Evolutionary conservation across 2,113 vertebrate genomes (phyloP), one percentile per base, ranked within the genome.

Genomic region (Oreocharis arfaki): DNA sequence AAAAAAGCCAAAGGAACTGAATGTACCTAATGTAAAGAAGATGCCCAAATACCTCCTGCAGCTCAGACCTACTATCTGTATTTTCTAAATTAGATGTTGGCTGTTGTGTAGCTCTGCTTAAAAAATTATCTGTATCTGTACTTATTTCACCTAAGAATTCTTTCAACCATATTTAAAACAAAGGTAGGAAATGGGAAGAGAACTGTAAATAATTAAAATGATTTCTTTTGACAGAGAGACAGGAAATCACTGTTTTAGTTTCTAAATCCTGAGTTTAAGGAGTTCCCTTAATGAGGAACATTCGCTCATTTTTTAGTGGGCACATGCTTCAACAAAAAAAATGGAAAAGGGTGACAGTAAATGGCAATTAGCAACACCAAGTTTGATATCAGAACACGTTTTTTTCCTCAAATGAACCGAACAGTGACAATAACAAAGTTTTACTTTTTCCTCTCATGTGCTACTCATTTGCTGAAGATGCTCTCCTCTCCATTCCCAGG

Each of bases 191-290:
- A 82, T 90, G 60, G 39, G 70, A 95, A 73, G 64, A 92, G 94
- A 97, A 94, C 11, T 92, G 87, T 91, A 96, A 97, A 95, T 95
- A 97, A 96, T 88, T 88, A 78, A 92, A 93, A 96, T 92, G 0
- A 95, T 80, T 91, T 87, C 75, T 95, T 87, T 78, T 95, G 94
- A 96, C 84, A 96, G 78, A 84, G 78, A 89, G 86, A 89, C 92
- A 94, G 94, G 91, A 97, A 97, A 94, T 74, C 47, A 57, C 64
- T 91, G 86, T 88, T 96, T 91, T 86, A 71, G 69, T 80, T 96
- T 94, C 86, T 73, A 70, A 85, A 90, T 84, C 84, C 97, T 92
- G 71, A 55, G 42, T 76, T 93, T 87, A 64, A 93, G 94, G 91
- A 90, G 53, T 63, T 96, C 88, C 69, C 76, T 69, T 89, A 63